phyloP scores from a whole-genome alignment of 1,140 invertebrate species.

The Nilaparvata lugens region DNA sequence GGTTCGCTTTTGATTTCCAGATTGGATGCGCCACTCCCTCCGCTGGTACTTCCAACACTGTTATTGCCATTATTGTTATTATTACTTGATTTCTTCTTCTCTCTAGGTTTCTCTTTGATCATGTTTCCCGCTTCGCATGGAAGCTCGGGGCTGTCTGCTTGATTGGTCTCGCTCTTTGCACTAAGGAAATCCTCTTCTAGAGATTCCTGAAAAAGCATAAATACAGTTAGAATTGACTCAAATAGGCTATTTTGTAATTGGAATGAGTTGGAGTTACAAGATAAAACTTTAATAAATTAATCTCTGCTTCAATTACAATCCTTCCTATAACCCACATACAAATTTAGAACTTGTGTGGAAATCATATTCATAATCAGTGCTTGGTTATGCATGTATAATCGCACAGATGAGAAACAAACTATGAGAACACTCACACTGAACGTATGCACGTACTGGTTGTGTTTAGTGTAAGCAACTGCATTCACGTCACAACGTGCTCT shows the following conservation, averaged over 20 bases:
- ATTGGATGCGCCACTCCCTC: not conserved
- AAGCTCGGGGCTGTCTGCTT: not conserved
- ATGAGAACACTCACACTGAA: not conserved
- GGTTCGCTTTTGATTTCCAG: conserved; percentile 14
- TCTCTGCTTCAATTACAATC: no score
- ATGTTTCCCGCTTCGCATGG: conserved; percentile 3
- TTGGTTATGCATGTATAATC: no score
- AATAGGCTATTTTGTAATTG: no score
- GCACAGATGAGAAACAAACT: no score
- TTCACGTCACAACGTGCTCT: not conserved
- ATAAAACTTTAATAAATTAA: no score
- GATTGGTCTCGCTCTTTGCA: not conserved
- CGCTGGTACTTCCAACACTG: not conserved
- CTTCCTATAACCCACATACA: no score
- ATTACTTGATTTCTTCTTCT: conserved; percentile 14
- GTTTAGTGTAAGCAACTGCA: no score
- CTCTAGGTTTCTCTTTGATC: conserved; percentile 16
- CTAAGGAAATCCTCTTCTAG: not conserved
- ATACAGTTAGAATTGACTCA: not conserved
- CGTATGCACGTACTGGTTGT: not conserved
- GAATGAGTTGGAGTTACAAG: no score
- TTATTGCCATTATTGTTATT: conserved; percentile 11
- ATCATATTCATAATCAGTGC: no score
- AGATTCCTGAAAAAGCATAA: not conserved
- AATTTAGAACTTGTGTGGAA: no score